Conservation (phyloP, 2,888 invertebrate genomes). For the Epiblema foenella region DNA sequence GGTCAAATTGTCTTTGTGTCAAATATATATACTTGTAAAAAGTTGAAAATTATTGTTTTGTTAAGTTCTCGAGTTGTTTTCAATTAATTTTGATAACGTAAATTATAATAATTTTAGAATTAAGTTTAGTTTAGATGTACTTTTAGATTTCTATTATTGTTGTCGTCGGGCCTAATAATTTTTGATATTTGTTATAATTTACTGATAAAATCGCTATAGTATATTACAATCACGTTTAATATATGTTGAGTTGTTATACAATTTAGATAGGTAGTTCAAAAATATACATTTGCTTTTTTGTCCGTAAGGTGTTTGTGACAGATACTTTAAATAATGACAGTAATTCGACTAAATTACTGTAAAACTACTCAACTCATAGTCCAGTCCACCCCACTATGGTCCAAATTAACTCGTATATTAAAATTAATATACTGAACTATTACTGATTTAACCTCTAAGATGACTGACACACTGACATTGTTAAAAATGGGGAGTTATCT, state of each 20-base stretch:
- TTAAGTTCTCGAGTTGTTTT: slow-evolving; percentile 18
- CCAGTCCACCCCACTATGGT: too few relatives aligned
- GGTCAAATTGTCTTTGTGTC: neutral
- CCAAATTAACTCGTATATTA: too few relatives aligned
- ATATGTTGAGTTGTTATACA: slow-evolving; percentile 30
- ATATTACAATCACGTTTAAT: slow-evolving; percentile 21
- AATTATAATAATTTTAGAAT: slow-evolving; percentile 5
- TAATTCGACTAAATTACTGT: neutral
- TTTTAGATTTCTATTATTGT: neutral
- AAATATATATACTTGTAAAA: neutral
- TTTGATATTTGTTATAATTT: neutral
- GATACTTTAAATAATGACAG: slow-evolving; percentile 1
- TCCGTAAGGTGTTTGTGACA: slow-evolving; percentile 27
- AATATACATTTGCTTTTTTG: slow-evolving; percentile 43
- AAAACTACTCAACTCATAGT: too few relatives aligned
- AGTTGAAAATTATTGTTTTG: slow-evolving; percentile 1
- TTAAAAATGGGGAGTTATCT: too few relatives aligned
- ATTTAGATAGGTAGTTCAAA: slow-evolving; percentile 39
- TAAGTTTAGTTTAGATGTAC: neutral
- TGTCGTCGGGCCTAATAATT: slow-evolving; percentile 26
- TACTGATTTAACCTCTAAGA: too few relatives aligned
- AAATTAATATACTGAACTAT: too few relatives aligned
- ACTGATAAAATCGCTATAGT: slow-evolving; percentile 28
- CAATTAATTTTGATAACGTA: slow-evolving; percentile 11
- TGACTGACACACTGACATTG: too few relatives aligned